Base-by-base conservation (phyloP, 37 sponge, comb jelly and placozoan species). In the Tethya wilhelma region DNA sequence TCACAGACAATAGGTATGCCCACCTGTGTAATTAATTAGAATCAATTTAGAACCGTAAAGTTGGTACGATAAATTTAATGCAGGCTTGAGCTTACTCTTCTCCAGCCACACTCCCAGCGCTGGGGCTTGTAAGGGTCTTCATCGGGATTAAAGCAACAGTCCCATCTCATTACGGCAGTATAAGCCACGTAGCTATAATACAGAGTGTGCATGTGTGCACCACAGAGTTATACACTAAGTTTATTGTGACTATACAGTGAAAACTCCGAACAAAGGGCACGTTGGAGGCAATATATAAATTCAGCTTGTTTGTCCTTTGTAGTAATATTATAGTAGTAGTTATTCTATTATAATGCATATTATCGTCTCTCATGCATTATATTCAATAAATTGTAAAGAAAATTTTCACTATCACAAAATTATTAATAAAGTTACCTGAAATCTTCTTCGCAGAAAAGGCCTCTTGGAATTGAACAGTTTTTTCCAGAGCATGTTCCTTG, bases 91-190 rank as follows among this genome's bases (percentile, higher is more conserved):
- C 17, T 22, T 60, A 60, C 62, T 22, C 25, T 60, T 60, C 62
- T 60, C 62, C 62, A 60, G 62, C 62, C 62, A 60, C 62, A 60
- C 6, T 60, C 62, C 62, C 62, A 60, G 17, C 62, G 17, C n/a
- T n/a, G n/a, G n/a, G n/a, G n/a, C n/a, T n/a, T n/a, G n/a, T n/a
- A n/a, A n/a, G n/a, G n/a, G n/a, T 29, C 25, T n/a, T 34, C 40
- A 37, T 26, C 28, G 38, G 5, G 11, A 28, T 67, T 67, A 34
- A 38, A 67, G 67, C 67, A 67, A 37, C 67, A 67, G 22, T 67
- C 67, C 67, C 67, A 67, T 37, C 67, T 37, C 3, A 67, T 7
- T 4, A 33, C 39, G 22, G 39, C 34, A 28, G 22, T 39, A 34
- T 38, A 67, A 39, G 11, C 67, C 6, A 38, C 22, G 39, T 67